Evolutionary conservation across 2,888 invertebrate genomes (phyloP), one percentile per base, ranked within the genome.

Genomic region (Thera obeliscata): DNA sequence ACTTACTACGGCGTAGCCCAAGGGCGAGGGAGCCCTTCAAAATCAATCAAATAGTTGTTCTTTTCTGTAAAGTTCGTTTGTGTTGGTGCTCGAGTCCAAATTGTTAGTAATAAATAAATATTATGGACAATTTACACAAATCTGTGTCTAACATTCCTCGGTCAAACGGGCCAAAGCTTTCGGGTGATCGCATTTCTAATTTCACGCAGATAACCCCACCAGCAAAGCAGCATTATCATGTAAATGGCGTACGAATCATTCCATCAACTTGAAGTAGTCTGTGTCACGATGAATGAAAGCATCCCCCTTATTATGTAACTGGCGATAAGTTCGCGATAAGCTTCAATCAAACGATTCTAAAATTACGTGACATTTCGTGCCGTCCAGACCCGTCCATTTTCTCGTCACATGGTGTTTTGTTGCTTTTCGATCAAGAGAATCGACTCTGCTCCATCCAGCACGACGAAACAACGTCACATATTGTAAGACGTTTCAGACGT

Each of bases 1-100:
- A 64, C 6, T 11, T 22, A 63, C 65, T 69, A 63, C 68, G 68
- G 22, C 64, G 68, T 69, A 69, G 69, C 65, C 46, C 33, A 8
- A 64, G 54, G 48, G 33, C 35, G 12, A 65, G 56, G 33, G 43
- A 9, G 62, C 59, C 48, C 58, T 65, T 65, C 8, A 65, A 49
- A 60, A 4, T 2, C 48, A 52, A 22, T 52, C 2, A 9, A 2
- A 9, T 9, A 46, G 43, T 9, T 2, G 38, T 38, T 5, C 38
- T 22, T 22, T 22, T 22, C 22, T 22, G 9, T 9, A 46, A 8
- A 1, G 43, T 43, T 43, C 0, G 5, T 43, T 8, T 46, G 43
- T 50, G 22, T 50, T 22, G 4, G 3, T 50, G 12, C 6, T 50
- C 22, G 4, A n/a, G n/a, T 49, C 5, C 48, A 49, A 22, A 22